Conservation (phyloP, 2,888 invertebrate species). For the Nasonia oneida region DNA sequence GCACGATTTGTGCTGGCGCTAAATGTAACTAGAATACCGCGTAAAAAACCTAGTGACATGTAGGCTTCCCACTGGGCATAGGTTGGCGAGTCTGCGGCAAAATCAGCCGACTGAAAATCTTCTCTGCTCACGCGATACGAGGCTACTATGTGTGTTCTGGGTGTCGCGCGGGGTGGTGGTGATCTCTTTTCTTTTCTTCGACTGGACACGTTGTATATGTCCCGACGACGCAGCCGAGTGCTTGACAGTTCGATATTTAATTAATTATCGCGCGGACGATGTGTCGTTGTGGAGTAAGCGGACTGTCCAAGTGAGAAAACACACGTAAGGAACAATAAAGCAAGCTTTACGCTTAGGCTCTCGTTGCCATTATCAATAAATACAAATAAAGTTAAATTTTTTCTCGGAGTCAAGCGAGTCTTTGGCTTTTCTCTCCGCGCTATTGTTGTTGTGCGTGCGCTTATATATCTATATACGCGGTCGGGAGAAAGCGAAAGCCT, state of each 20-base stretch:
- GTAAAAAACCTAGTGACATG: background rate
- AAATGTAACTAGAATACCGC: background rate
- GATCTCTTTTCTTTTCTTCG: conserved; percentile 37
- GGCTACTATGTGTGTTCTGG: background rate
- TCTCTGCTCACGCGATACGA: conserved; percentile 21
- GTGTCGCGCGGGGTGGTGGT: conserved; percentile 10
- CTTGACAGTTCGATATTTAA: conserved; percentile 56
- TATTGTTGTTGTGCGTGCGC: background rate
- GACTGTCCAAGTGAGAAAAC: conserved; percentile 7
- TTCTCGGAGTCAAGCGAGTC: background rate
- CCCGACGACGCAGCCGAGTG: background rate
- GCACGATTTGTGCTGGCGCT: no score
- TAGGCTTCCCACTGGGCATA: background rate
- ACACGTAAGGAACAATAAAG: conserved; percentile 29
- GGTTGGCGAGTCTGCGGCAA: background rate
- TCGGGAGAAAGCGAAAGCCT: background rate
- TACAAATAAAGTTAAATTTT: background rate
- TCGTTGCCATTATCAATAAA: background rate
- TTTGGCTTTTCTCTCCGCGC: background rate
- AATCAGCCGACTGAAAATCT: conserved; percentile 29
- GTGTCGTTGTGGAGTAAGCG: conserved; percentile 29
- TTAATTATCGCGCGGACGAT: conserved; percentile 34
- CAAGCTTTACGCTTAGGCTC: background rate
- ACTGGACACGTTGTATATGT: conserved; percentile 40
- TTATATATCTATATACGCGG: background rate